phyloP scores from a whole-genome alignment of 2,888 invertebrate species.

The Hydropsyche betteni region DNA sequence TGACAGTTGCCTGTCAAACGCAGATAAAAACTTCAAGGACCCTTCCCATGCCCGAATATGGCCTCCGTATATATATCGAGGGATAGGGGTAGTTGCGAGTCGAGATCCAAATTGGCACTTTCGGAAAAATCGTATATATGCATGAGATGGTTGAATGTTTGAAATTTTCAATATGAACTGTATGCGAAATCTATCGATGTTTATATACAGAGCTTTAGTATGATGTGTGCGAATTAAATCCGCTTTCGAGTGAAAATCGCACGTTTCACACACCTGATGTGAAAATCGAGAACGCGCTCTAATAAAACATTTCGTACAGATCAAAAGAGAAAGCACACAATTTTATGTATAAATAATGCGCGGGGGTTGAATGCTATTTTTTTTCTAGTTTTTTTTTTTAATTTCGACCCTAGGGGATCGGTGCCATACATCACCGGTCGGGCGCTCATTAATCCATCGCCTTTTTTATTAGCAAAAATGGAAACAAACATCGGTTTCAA shows the following conservation, averaged over 20 bases:
- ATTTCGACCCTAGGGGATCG: conserved; percentile 32
- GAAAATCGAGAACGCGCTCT: neutral
- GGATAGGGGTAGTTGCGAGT: neutral
- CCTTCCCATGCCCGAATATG: neutral
- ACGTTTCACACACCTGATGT: neutral
- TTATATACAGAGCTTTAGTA: too few relatives aligned
- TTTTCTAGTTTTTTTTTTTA: conserved; percentile 27
- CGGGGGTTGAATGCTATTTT: conserved; percentile 28
- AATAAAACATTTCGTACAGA: neutral
- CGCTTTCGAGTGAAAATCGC: too few relatives aligned
- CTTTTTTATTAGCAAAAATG: conserved; percentile 32
- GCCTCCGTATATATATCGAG: neutral
- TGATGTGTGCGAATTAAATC: too few relatives aligned
- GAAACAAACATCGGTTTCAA: conserved; percentile 14
- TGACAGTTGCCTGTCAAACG: conserved; percentile 30
- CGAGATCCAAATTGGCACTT: too few relatives aligned
- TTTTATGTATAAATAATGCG: neutral
- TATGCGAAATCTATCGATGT: too few relatives aligned
- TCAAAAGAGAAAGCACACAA: neutral
- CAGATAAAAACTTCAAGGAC: conserved; percentile 31
- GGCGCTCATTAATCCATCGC: conserved; percentile 22
- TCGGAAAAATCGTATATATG: too few relatives aligned
- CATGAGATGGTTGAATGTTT: too few relatives aligned
- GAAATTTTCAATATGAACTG: too few relatives aligned
- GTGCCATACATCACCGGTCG: conserved; percentile 33